Base-by-base conservation (phyloP, 2,113 vertebrate species). In the Ovis aries region DNA sequence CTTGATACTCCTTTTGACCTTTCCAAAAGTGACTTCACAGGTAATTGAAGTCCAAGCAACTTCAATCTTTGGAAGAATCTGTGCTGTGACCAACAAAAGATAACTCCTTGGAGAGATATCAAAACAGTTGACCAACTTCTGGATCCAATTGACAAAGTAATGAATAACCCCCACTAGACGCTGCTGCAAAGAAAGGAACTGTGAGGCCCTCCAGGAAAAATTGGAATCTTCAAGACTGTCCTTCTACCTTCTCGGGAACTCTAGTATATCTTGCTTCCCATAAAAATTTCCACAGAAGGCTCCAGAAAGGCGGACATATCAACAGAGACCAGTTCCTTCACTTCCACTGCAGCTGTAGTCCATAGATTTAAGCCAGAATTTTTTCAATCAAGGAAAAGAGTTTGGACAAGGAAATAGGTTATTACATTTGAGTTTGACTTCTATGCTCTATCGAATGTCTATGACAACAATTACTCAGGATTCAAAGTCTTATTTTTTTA, bases 21-120 rank as follows among this genome's bases (percentile, higher is more conserved):
- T 96, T 94, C 90, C 78, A 86, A 95, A 89, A 81, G 71, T 96
- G 50, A 89, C 81, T 96, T 94, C 92, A 95, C 62, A 89, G 91
- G 57, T 64, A 85, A 94, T 48, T 95, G 78, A 94, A 64, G 36
- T 86, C 86, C 85, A 95, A 78, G 87, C 90, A 97, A 88, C 88
- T 92, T 10, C 88, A 71, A 14, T 88, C 78, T 87, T 85, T 74
- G 31, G 71, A 89, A 74, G 67, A 86, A 27, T 40, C 71, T 57
- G 15, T 52, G 71, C 88, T 55, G 0, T 83, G 62, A 88, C 43
- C 50, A 96, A 91, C 71, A 80, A 95, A 94, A 85, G 13, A 29
- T 55, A 97, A 88, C 78, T 91, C 95, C 88, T 93, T 45, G 67
- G 96, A 97, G 77, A 59, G 52, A 36, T 67, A 78, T 88, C 36